Base-by-base conservation (phyloP, 2,888 invertebrate genomes). In the Charanyca ferruginea region DNA sequence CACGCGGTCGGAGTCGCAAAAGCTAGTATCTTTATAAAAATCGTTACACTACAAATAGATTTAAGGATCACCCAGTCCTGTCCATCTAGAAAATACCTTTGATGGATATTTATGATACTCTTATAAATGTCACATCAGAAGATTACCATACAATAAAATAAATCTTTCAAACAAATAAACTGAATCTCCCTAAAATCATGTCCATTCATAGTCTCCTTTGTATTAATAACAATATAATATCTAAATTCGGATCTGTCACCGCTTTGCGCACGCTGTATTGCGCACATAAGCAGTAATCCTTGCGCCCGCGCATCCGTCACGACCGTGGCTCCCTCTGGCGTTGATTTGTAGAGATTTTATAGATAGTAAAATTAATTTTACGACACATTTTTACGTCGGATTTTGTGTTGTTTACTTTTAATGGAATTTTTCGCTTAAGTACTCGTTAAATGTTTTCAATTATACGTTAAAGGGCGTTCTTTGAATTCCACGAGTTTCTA, bases 281-380 rank as follows among this genome's bases (percentile, higher is more conserved):
- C n/a, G 79, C 61, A 80, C 70, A 80, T 68, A 71, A 69, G 71
- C 70, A 66, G 54, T 91, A 91, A 93, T 92, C 93, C 90, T 59
- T 75, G 69, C 80, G 80, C 80, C 81, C 75, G 76, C 74, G 81
- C 70, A 70, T 52, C 57, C 65, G 84, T 87, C 93, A 93, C 93
- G 93, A 89, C 49, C 64, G 49, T 53, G 66, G 60, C 83, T 63
- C 83, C 81, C 85, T 79, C 82, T 78, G 32, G 57, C 42, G 59
- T 64, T 76, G 66, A 57, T 54, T 44, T 11, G 32, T 54, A n/a
- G 51, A 57, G 54, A 73, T 73, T 84, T 85, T 86, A 84, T 84
- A 80, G 80, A 77, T 81, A 73, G 59, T 86, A 66, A 81, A 79
- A 78, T 62, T 67, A 53, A 72, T 77, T 81, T 85, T 69, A 83